A percentile compares a stretch with the other conserved stretches of the same genome.
Conservation (phyloP, 2,888 invertebrate genomes). For the Achlya flavicornis region DNA sequence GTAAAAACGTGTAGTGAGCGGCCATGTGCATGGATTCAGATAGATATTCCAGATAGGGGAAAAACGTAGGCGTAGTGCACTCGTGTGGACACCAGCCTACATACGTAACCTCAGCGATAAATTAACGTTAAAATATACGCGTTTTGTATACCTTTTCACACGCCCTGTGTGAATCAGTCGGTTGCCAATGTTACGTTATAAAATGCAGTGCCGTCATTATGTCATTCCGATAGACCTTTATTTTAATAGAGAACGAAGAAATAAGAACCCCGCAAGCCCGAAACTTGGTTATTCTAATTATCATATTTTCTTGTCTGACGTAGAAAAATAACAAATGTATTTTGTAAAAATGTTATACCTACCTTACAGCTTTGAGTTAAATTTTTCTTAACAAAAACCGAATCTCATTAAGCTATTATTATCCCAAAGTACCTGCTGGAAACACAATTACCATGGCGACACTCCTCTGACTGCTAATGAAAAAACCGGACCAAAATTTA, state of each 20-base stretch:
- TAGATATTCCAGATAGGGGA: slow-evolving; percentile 1
- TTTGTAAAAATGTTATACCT: slow-evolving; percentile 17
- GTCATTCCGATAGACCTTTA: not conserved
- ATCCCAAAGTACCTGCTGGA: slow-evolving; percentile 33
- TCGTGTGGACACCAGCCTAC: not conserved
- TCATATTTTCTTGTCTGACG: not conserved
- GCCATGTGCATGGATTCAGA: not conserved
- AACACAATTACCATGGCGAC: slow-evolving; percentile 37
- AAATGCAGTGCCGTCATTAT: not conserved
- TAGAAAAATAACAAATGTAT: slow-evolving; percentile 13
- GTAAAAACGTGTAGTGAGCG: slow-evolving; percentile 4
- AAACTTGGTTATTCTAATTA: slow-evolving; percentile 6
- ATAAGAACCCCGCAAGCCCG: not conserved
- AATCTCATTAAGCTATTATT: slow-evolving; percentile 43
- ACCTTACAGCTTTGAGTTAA: too few species aligned
- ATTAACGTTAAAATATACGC: not conserved
- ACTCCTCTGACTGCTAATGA: slow-evolving; percentile 30
- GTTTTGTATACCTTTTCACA: not conserved
- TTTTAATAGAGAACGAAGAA: not conserved
- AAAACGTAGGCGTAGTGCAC: slow-evolving; percentile 1
- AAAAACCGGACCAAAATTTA: slow-evolving; percentile 28
- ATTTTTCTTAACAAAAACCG: slow-evolving; percentile 23
- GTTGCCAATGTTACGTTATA: not conserved
- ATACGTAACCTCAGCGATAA: not conserved
- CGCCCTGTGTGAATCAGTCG: not conserved